These are phyloP conservation scores for Hoplostethus atlanticus DNA, from an alignment of 2,797 vertebrate species.

Conservation along the genomic window DNA sequence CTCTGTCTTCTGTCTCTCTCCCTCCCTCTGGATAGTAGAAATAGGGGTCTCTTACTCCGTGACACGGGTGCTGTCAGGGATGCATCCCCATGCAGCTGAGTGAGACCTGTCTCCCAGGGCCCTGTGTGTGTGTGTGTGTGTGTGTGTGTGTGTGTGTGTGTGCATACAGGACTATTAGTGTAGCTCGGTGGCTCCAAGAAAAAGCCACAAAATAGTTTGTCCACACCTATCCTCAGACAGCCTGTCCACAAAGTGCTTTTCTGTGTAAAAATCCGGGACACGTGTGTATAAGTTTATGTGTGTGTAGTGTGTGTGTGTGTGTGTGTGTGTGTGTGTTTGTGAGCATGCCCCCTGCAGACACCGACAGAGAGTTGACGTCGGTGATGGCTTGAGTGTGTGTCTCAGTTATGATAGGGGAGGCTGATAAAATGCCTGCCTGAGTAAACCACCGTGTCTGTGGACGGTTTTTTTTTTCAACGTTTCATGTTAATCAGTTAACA, in stretches of 20 bases:
- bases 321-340: constrained; percentile 11
- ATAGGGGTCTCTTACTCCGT: constrained; percentile 69
- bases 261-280: constrained; percentile 73
- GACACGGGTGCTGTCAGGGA: constrained; percentile 64
- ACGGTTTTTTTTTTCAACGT: background rate
- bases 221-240: constrained; percentile 73
- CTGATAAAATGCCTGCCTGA: constrained; percentile 56
- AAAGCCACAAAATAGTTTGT: constrained; percentile 72
- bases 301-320: constrained; percentile 27
- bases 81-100: constrained; percentile 53
- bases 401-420: constrained; percentile 75
- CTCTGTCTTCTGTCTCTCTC: constrained; percentile 40
- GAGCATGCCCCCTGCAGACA: constrained; percentile 65
- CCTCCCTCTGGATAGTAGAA: constrained; percentile 53
- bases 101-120: constrained; percentile 55
- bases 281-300: constrained; percentile 29
- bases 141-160: constrained; percentile 13
- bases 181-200: constrained; percentile 50
- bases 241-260: constrained; percentile 77
- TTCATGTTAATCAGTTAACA: background rate
- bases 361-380: constrained; percentile 64
- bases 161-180: constrained; percentile 47
- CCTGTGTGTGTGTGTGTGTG: constrained; percentile 28
- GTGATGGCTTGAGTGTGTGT: constrained; percentile 70
- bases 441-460: constrained; percentile 13